These are phyloP conservation scores for Sparus aurata DNA, from an alignment of 2,797 vertebrate genomes.

Conservation along the genomic window DNA sequence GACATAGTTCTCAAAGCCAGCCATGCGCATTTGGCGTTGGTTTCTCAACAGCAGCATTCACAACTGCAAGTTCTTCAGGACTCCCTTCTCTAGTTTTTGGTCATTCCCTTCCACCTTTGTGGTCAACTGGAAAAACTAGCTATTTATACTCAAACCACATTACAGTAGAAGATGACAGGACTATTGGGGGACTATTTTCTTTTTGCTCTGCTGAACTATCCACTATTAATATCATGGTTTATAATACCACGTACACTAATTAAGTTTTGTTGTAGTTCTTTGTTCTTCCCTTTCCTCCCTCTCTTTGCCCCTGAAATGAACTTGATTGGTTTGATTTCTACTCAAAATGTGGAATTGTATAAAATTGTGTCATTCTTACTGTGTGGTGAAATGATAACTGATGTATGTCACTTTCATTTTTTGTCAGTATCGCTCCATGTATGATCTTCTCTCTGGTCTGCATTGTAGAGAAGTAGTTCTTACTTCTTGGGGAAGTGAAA, in stretches of 20 bases:
- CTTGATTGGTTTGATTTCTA: background rate
- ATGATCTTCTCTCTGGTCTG: background rate
- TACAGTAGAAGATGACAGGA: background rate
- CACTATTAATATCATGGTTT: background rate
- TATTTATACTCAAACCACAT: background rate
- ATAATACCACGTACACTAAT: background rate
- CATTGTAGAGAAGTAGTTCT: background rate
- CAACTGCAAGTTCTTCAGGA: no score
- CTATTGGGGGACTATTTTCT: background rate
- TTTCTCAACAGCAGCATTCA: no score
- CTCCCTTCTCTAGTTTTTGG: background rate
- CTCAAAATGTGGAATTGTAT: background rate
- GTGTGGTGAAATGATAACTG: background rate
- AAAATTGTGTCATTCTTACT: background rate
- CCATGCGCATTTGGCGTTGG: no score
- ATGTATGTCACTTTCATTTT: background rate
- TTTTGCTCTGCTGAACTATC: background rate
- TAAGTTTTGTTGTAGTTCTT: background rate
- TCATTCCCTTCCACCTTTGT: constrained; percentile 1
- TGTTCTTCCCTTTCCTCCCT: no score
- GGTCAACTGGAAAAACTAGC: background rate
- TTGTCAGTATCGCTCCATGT: background rate
- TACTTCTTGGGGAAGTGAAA: background rate
- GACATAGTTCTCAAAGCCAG: no score
- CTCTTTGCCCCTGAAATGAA: background rate